Evolutionary conservation across 2,113 vertebrate species (phyloP).

Genomic region (Struthidea cinerea): DNA sequence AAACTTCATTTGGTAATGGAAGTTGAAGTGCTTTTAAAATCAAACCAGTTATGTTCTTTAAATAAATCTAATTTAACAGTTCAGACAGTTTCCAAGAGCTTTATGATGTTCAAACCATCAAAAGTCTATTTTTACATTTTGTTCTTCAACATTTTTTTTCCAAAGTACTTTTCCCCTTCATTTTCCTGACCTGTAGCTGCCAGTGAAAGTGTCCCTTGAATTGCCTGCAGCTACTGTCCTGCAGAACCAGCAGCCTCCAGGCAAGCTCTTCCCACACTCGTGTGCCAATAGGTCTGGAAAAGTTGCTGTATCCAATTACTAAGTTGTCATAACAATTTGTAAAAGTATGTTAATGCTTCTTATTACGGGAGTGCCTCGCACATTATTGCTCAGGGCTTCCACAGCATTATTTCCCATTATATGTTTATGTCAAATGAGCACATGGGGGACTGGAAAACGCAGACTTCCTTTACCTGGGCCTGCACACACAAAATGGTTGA

Average conservation of each 20-base stretch:
- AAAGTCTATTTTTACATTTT: not conserved
- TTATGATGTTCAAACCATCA: not conserved
- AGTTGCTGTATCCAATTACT: not conserved
- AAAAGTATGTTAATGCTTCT: not conserved
- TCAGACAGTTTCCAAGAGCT: not conserved
- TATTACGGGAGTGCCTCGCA: not conserved
- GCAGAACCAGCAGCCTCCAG: not conserved
- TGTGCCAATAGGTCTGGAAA: not conserved
- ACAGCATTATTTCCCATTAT: not conserved
- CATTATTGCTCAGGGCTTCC: not conserved
- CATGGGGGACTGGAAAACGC: not conserved
- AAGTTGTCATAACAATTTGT: not conserved
- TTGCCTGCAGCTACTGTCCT: not conserved
- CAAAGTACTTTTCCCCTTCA: not conserved
- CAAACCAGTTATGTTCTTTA: not conserved
- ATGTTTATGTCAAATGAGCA: not conserved
- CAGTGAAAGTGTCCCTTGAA: constrained; percentile 18
- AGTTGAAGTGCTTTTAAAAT: not conserved
- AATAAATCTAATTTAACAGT: not conserved
- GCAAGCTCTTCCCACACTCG: not conserved
- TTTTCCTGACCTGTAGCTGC: not conserved
- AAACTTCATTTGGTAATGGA: not conserved
- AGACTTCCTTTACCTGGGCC: not conserved
- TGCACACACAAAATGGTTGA: not conserved
- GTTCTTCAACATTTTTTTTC: not conserved